Conservation (phyloP, 2,113 vertebrate genomes). For the Cyprinus carpio region DNA sequence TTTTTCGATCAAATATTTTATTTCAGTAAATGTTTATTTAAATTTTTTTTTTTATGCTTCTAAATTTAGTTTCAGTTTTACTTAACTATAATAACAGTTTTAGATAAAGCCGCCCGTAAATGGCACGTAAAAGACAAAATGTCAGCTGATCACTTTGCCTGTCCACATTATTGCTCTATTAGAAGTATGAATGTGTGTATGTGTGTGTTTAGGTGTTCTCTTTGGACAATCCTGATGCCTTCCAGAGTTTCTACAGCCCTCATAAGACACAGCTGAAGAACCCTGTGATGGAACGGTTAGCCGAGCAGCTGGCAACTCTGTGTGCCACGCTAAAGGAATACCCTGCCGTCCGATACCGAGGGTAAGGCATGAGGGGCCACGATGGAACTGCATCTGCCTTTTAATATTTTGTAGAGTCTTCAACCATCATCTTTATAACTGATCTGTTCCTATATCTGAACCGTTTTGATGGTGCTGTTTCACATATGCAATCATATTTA, state of each 20-base stretch:
- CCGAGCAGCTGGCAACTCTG: slow-evolving; percentile 93
- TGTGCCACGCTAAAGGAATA: slow-evolving; percentile 97
- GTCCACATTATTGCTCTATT: not conserved
- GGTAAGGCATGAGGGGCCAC: slow-evolving; percentile 69
- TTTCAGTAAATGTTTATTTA: too few relatives aligned
- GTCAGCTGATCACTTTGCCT: not conserved
- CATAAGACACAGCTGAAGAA: slow-evolving; percentile 95
- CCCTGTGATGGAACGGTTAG: slow-evolving; percentile 90
- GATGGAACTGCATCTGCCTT: too few relatives aligned
- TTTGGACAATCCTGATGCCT: slow-evolving; percentile 89
- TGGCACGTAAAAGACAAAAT: too few relatives aligned
- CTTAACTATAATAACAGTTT: not conserved
- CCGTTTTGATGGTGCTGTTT: not conserved
- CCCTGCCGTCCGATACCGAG: slow-evolving; percentile 91
- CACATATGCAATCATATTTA: not conserved
- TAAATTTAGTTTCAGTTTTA: too few relatives aligned
- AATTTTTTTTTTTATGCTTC: too few relatives aligned
- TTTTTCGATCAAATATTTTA: too few relatives aligned
- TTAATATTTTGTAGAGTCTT: too few relatives aligned
- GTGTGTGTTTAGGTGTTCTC: slow-evolving; percentile 84
- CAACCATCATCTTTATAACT: not conserved
- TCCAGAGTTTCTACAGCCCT: slow-evolving; percentile 97
- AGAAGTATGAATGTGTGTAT: not conserved
- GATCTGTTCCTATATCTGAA: not conserved
- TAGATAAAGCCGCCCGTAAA: not conserved